Evolutionary conservation across 2,113 vertebrate species (phyloP).

Genomic region (Calidris pygmaea): DNA sequence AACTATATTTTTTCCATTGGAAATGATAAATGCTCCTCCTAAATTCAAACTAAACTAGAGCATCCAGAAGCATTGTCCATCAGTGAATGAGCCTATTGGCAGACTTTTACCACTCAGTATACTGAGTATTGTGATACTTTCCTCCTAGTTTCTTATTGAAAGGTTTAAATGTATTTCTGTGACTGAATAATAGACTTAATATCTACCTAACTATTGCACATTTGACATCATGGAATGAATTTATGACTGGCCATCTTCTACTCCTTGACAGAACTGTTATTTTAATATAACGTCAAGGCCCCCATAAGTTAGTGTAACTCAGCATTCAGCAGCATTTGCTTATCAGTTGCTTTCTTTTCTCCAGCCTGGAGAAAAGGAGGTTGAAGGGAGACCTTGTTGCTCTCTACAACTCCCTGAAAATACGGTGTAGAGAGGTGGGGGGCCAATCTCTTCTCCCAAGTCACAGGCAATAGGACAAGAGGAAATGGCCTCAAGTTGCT

Average conservation of each 20-base stretch:
- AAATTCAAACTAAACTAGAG: background rate
- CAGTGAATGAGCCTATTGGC: background rate
- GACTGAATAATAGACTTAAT: background rate
- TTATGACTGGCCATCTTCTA: background rate
- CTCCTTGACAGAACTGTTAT: background rate
- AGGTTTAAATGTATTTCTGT: background rate
- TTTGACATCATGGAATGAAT: background rate
- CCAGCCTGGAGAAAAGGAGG: no score
- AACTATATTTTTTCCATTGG: background rate
- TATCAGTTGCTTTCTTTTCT: background rate
- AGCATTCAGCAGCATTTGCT: background rate
- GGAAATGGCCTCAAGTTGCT: no score
- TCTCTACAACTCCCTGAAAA: no score
- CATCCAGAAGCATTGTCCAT: background rate
- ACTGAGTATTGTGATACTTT: background rate
- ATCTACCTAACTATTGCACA: background rate
- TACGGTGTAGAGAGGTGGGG: no score
- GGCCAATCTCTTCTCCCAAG: no score
- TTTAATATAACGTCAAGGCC: background rate
- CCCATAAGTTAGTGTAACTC: accelerated
- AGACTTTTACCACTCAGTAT: background rate
- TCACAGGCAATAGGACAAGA: no score
- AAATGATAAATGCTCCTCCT: background rate
- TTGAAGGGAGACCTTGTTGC: no score
- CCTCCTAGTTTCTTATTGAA: background rate